Conservation (phyloP, 2,113 vertebrate species). For the Electrona antarctica region DNA sequence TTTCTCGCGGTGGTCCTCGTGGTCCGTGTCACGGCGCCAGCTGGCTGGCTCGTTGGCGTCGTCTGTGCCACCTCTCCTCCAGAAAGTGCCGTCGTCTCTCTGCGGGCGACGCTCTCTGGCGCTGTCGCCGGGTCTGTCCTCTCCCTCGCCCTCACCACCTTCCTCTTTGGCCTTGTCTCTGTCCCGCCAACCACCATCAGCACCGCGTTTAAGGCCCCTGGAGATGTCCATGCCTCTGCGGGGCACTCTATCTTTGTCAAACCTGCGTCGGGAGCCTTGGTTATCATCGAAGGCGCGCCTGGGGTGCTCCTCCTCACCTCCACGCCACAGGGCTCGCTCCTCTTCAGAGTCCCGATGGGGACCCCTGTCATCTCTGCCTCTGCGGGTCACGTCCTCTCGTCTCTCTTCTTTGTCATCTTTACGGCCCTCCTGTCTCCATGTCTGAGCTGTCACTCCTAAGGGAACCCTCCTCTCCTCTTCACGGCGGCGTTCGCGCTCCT, state of each 20-base stretch:
- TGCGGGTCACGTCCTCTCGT: conserved; percentile 56
- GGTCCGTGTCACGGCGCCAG: too few relatives aligned
- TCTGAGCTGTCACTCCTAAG: conserved; percentile 79
- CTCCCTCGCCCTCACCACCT: too few relatives aligned
- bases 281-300: conserved; percentile 48
- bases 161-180: too few relatives aligned
- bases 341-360: conserved; percentile 66
- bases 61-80: too few relatives aligned
- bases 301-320: conserved; percentile 63
- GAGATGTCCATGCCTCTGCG: conserved; percentile 83
- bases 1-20: too few relatives aligned
- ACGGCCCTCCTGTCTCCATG: conserved; percentile 82
- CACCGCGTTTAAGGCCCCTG: conserved; percentile 65
- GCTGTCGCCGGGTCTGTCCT: too few relatives aligned
- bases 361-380: conserved; percentile 49
- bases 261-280: conserved; percentile 55
- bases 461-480: conserved; percentile 87
- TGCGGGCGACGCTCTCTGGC: too few relatives aligned
- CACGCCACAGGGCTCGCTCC: conserved; percentile 66
- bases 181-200: too few relatives aligned
- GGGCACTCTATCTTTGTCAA: conserved; percentile 67
- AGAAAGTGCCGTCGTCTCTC: too few relatives aligned
- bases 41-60: too few relatives aligned
- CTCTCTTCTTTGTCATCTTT: conserved; percentile 84
- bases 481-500: conserved; percentile 90